A percentile compares a stretch with the other conserved stretches of the same genome.
These are phyloP conservation scores for Squalus acanthias DNA, from an alignment of 2,797 vertebrate genomes.

Conservation along the genomic window DNA sequence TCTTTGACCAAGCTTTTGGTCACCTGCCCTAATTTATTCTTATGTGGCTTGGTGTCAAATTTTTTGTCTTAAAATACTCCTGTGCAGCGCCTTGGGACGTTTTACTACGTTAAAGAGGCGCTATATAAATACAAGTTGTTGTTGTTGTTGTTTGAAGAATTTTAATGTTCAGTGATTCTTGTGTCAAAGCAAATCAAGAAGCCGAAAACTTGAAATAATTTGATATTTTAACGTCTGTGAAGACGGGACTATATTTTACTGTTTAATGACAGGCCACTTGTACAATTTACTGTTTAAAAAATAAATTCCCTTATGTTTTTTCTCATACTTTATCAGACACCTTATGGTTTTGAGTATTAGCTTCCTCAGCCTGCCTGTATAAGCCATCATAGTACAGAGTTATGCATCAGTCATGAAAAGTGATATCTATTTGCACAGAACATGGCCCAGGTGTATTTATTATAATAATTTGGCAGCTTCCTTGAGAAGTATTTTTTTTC, in stretches of 20 bases:
- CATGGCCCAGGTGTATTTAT: neutral
- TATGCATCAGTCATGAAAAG: neutral
- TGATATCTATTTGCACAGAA: neutral
- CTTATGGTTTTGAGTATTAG: neutral
- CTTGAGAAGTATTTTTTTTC: neutral
- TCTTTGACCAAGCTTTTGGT: too few relatives aligned
- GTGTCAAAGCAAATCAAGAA: neutral
- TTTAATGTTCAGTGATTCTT: neutral
- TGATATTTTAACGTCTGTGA: neutral
- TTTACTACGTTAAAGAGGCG: too few relatives aligned
- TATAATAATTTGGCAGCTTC: neutral
- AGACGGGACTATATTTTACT: neutral
- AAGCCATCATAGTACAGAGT: neutral
- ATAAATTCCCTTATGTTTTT: neutral
- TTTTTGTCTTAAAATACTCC: too few relatives aligned
- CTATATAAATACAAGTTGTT: too few relatives aligned
- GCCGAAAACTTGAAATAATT: neutral
- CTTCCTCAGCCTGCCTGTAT: neutral
- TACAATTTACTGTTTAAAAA: neutral
- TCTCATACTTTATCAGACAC: neutral
- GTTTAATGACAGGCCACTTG: neutral
- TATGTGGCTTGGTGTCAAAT: too few relatives aligned
- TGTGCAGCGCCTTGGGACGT: too few relatives aligned
- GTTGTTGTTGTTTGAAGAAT: too few relatives aligned
- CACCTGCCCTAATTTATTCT: too few relatives aligned